Base-by-base conservation (phyloP, 2,113 vertebrate genomes). In the Rhinichthys klamathensis region DNA sequence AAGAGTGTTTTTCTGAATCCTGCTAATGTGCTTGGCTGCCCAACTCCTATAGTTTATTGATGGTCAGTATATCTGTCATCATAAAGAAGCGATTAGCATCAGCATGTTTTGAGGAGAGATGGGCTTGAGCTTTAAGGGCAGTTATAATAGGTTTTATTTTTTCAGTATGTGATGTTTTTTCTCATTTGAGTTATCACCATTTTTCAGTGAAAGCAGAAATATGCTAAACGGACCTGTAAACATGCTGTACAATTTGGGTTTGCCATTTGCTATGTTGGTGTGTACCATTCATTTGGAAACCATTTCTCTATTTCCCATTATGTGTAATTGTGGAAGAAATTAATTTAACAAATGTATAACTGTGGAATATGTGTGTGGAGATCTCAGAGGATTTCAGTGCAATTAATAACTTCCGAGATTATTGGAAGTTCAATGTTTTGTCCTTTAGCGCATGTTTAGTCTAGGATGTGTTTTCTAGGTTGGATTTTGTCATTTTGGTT, bases 31-130 rank as follows among this genome's bases (percentile, higher is more conserved):
- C 92, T 56, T 56, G 54, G 6, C 18, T 56, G 54, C 54, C 54
- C 3, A 6, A 56, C 54, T 90, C 89, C 92, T 92, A 93, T 88
- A 85, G 86, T 93, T 92, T 93, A 93, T 93, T 89, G 92, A 94
- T 92, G 91, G 70, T 32, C 44, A 44, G 18, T n/a, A 21, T 27
- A 67, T 77, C 23, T n/a, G 10, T 77, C 75, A 4, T 65, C 90
- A 90, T 91, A 89, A 92, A 91, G 91, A 91, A 90, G 91, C 84
- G 90, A 87, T 92, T 91, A 92, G 93, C 90, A 87, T 92, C 92
- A 89, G 90, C 88, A 92, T 32, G 27, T 65, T 63, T 63, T 51
- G 15, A 16, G 8, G 32, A 13, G 7, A 38, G n/a, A 18, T 65
- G 38, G 18, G 38, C 54, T 61, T 4, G 3, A 58, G 13, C 76